phyloP scores from a whole-genome alignment of 2,113 vertebrate genomes.

The Amazona vittata region DNA sequence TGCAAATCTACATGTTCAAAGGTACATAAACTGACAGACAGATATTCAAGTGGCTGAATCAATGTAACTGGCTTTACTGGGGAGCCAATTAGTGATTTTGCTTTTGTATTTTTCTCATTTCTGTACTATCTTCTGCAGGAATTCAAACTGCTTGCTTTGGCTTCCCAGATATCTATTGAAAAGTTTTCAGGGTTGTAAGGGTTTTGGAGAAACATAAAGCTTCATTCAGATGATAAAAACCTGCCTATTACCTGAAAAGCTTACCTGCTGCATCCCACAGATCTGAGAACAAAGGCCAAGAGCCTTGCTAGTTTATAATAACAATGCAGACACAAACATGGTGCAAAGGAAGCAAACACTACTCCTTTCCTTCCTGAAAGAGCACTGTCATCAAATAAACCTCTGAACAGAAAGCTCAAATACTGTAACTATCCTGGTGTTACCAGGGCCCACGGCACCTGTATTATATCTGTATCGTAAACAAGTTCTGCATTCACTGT shows the following conservation, averaged over 20 bases:
- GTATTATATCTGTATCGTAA: neutral
- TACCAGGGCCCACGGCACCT: neutral
- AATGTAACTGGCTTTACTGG: neutral
- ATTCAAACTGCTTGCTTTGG: neutral
- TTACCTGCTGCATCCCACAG: neutral
- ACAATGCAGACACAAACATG: neutral
- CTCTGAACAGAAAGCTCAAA: neutral
- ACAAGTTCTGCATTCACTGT: neutral
- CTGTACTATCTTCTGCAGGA: neutral
- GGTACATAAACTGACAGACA: neutral
- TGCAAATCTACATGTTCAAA: neutral
- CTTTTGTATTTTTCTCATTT: neutral
- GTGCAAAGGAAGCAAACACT: neutral
- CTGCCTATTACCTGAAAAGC: neutral
- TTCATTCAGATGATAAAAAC: neutral
- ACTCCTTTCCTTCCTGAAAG: neutral
- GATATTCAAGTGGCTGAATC: neutral
- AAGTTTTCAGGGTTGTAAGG: neutral
- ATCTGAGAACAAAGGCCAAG: neutral
- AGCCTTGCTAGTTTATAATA: neutral
- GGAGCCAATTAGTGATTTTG: neutral
- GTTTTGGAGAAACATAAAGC: neutral
- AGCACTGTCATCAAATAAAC: neutral
- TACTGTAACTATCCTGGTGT: neutral
- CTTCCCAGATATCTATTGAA: neutral